Percentiles rank a stretch among this genome's conserved stretches.
These are phyloP conservation scores for Globia sparganii DNA, from an alignment of 2,888 invertebrate species.

Conservation along the genomic window DNA sequence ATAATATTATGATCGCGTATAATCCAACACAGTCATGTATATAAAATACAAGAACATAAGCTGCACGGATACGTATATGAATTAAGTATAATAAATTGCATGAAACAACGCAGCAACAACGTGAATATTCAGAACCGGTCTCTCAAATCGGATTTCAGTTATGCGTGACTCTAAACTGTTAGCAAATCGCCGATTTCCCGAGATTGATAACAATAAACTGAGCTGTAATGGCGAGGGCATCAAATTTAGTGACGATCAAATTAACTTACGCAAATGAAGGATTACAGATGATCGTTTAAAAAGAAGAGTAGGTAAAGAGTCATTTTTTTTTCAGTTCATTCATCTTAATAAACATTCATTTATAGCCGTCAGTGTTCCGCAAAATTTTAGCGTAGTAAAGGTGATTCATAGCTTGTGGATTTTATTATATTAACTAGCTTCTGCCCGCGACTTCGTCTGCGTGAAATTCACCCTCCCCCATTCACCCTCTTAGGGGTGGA, in stretches of 20 bases:
- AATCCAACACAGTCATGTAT: constrained; percentile 4
- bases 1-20: neutral
- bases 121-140: constrained; percentile 66
- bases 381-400: constrained; percentile 20
- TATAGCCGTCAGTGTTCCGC: neutral
- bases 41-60: constrained; percentile 16
- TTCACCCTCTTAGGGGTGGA: no score
- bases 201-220: constrained; percentile 71
- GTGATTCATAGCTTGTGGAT: constrained; percentile 9
- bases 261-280: constrained; percentile 16
- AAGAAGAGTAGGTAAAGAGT: neutral
- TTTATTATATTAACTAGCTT: constrained; percentile 12
- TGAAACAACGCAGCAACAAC: constrained; percentile 50
- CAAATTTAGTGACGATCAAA: constrained; percentile 27
- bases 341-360: constrained; percentile 32
- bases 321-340: constrained; percentile 26
- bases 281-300: neutral
- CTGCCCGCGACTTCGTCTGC: no score
- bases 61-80: constrained; percentile 32
- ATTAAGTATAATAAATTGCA: constrained; percentile 49
- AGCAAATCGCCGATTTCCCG: constrained; percentile 69
- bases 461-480: no score
- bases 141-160: constrained; percentile 70
- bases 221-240: constrained; percentile 62
- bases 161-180: constrained; percentile 78